A percentile compares a stretch with the other conserved stretches of the same genome.
These are phyloP conservation scores for Takifugu rubripes DNA, from an alignment of 2,797 vertebrate genomes.

Conservation along the genomic window DNA sequence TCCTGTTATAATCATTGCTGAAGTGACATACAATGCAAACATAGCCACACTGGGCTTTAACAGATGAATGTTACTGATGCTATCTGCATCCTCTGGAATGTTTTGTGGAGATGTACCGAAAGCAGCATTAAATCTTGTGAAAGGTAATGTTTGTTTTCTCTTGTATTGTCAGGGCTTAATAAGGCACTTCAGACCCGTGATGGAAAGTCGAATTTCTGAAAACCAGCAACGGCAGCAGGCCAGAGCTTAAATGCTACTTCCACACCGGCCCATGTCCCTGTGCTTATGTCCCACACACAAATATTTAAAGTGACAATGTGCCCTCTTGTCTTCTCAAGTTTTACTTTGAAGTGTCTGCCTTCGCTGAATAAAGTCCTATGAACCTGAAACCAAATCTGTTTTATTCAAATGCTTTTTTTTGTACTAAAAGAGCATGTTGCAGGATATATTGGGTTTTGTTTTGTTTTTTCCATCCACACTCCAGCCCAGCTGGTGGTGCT, in stretches of 20 bases:
- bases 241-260: slow-evolving; percentile 50
- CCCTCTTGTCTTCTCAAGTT: slow-evolving; percentile 37
- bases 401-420: background rate
- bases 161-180: slow-evolving; percentile 84
- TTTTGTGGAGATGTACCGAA: no score
- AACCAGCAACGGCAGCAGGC: slow-evolving; percentile 74
- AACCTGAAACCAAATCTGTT: slow-evolving; percentile 20
- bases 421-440: no score
- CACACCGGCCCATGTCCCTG: slow-evolving; percentile 5
- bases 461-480: no score
- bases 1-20: background rate
- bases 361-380: slow-evolving; percentile 62
- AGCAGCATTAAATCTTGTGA: no score
- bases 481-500: no score
- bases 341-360: slow-evolving; percentile 43
- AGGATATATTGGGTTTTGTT: no score
- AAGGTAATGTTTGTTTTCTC: slow-evolving; percentile 1
- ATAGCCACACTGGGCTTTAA: no score
- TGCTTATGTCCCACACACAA: slow-evolving; percentile 30
- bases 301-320: slow-evolving; percentile 70
- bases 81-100: no score
- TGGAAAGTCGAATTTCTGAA: slow-evolving; percentile 85
- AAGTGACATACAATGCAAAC: no score
- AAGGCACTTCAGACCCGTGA: slow-evolving; percentile 90
- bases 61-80: no score